Base-by-base conservation (phyloP, 2,888 invertebrate genomes). In the Xanthorhoe spadicearia region DNA sequence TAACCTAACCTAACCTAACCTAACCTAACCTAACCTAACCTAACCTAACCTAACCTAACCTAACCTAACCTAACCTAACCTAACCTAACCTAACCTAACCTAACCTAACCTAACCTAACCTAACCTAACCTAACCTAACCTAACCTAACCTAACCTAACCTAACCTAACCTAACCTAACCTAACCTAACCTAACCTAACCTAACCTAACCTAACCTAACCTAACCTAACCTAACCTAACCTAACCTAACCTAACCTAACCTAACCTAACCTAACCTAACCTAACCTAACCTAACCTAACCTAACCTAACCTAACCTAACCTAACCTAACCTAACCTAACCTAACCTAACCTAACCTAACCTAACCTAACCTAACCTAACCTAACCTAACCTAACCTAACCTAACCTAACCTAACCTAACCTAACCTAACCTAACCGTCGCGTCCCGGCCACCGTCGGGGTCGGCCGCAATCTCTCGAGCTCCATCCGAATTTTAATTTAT, bases 1-100 rank as follows among this genome's bases (percentile, higher is more conserved):
- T 71, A 71, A 70, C 72, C 71, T 72, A 71, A 70, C 75, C 73
- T 73, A 73, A 73, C 74, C 74, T 73, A 74, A 73, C 74, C 72
- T 72, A 74, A 73, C 75, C 74, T 75, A 71, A 72, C 72, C 75
- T 72, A 72, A 72, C 73, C 70, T 71, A 73, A 72, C 73, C 72
- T 70, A 71, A 73, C 71, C 71, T 69, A 72, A 72, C 74, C 74
- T 72, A 71, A 69, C 70, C 67, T 67, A 68, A 65, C 67, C 70
- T 67, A 68, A 64, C 68, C 71, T 66, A 64, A 66, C 71, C 71
- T 64, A 71, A 68, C 72, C 72, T 68, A 43, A 71, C 72, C 74
- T 71, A 72, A 72, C 74, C 74, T 72, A 72, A 72, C 72, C 72
- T 72, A 72, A 71, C 38, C 71, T 70, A 69, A 69, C 69, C 69